Percentiles rank a stretch among this genome's conserved stretches.
Conservation (phyloP, 2,888 invertebrate genomes). For the Coelopa pilipes region DNA sequence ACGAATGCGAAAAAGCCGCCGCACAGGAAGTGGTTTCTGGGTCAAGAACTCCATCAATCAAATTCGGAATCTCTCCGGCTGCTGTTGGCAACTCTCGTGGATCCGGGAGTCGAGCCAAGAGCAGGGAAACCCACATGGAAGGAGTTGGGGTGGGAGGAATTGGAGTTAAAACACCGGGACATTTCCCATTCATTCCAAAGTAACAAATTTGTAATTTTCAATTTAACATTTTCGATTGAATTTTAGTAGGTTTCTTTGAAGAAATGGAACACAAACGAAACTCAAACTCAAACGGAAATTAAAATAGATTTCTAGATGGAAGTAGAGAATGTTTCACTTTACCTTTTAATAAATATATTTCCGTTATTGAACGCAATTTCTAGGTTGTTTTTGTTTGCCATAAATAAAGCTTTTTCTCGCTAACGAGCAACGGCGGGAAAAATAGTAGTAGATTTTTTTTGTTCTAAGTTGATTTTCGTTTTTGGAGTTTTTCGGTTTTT, state of each 20-base stretch:
- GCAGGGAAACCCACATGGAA: too few species aligned
- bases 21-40: too few species aligned
- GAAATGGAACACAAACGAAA: conserved; percentile 32
- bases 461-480: conserved; percentile 24
- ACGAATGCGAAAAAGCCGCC: too few species aligned
- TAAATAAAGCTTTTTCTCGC: conserved; percentile 58
- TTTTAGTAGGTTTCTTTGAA: conserved; percentile 4
- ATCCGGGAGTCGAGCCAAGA: too few species aligned
- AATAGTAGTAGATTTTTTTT: conserved; percentile 31
- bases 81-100: too few species aligned
- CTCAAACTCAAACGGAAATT: conserved; percentile 17
- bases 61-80: too few species aligned
- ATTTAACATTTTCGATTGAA: neutral
- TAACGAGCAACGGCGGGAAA: conserved; percentile 40
- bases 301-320: conserved; percentile 36
- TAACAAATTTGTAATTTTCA: neutral
- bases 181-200: conserved; percentile 45
- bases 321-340: conserved; percentile 46
- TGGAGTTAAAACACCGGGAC: neutral
- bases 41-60: too few species aligned
- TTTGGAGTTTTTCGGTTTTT: conserved; percentile 32
- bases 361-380: conserved; percentile 67
- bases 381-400: conserved; percentile 66
- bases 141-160: too few species aligned
- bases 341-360: conserved; percentile 66